Conservation (phyloP, 2,888 invertebrate genomes). For the Bellardia bayeri region DNA sequence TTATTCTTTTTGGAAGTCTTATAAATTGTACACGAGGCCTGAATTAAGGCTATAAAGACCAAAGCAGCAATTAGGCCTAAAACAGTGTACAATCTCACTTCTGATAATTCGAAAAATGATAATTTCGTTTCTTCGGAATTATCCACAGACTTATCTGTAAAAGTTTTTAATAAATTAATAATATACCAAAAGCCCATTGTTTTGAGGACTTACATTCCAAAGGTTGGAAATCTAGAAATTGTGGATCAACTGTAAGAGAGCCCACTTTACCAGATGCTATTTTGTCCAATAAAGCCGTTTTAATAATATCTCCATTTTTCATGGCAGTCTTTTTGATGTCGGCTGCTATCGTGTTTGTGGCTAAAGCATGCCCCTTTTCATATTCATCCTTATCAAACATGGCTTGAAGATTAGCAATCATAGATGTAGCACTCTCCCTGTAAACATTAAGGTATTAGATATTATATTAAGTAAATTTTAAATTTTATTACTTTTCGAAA, state of each 20-base stretch:
- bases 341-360: slow-evolving; percentile 76
- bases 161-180: not conserved
- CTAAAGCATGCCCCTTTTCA: slow-evolving; percentile 86
- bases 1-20: slow-evolving; percentile 87
- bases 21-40: slow-evolving; percentile 93
- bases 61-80: slow-evolving; percentile 92
- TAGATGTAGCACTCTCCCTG: slow-evolving; percentile 86
- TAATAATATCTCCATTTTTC: slow-evolving; percentile 82
- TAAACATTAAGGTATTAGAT: not conserved
- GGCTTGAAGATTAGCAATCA: slow-evolving; percentile 91
- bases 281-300: slow-evolving; percentile 88
- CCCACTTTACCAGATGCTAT: slow-evolving; percentile 91
- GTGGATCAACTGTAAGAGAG: slow-evolving; percentile 91
- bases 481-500: slow-evolving; percentile 87
- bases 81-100: slow-evolving; percentile 92
- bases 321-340: slow-evolving; percentile 74
- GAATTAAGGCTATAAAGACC: slow-evolving; percentile 91
- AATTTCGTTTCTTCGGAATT: slow-evolving; percentile 83
- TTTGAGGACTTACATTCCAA: slow-evolving; percentile 86
- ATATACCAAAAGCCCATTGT: not conserved
- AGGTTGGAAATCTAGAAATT: slow-evolving; percentile 90
- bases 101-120: slow-evolving; percentile 88
- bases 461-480: not conserved
- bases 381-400: slow-evolving; percentile 89
- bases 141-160: slow-evolving; percentile 78